Base-by-base conservation (phyloP, 2,888 invertebrate genomes). In the Schizaphis graminum region DNA sequence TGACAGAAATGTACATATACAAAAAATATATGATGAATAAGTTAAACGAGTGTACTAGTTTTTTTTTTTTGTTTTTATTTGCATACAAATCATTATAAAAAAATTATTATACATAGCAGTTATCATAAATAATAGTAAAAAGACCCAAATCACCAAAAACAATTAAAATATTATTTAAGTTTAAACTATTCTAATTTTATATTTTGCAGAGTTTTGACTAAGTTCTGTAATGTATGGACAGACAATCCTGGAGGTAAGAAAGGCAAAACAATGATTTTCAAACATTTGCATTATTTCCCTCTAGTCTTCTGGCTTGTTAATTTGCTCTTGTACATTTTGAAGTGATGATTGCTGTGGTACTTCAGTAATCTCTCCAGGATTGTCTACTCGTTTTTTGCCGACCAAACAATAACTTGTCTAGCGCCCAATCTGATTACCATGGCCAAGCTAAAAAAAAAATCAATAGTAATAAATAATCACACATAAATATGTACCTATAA, bases 361-460 rank as follows among this genome's bases (percentile, higher is more conserved):
- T 90, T 91, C 85, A 67, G 24, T 11, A 2, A 44, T 94, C 87
- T 91, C 94, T 57, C 91, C 90, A 94, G 94, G 94, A 91, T 94
- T 86, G 90, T 91, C 84, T 94, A 94, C 35, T 94, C 90, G 94
- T 94, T 94, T 94, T 94, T 94, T 94, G 94, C 24, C 86, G 94
- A 91, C 94, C 94, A 94, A 24, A 94, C 85, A 87, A 94, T 94
- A 57, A 95, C 92, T 94, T 94, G 95, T 91, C 94, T 92, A 44
- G 94, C 94, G 4, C 94, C 94, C 41, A 95, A 95, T 94, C 96
- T 95, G 24, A 96, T 87, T 10, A 96, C 95, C 96, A 96, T 96
- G 7, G 95, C 95, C 35, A 95, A 95, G 91, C 96, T 96, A 95
- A 89, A 96, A 96, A n/a, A 41, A 44, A 87, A 16, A 53, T 21